These are phyloP conservation scores for Diarsia brunnea DNA, from an alignment of 2,888 invertebrate species.

Conservation along the genomic window DNA sequence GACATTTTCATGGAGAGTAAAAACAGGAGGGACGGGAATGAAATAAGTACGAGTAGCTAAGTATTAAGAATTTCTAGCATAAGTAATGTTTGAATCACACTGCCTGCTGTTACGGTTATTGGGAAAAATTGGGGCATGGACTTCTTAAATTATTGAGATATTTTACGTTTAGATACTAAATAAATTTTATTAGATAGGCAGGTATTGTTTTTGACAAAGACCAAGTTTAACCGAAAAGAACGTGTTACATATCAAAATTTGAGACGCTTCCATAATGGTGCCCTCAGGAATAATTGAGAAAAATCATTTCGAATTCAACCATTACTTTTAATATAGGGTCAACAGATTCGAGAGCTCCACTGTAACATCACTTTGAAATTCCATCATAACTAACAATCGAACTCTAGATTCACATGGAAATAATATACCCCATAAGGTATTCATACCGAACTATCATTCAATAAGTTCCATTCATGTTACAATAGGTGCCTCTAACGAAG, in stretches of 20 bases:
- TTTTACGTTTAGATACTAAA: not conserved
- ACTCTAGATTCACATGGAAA: not conserved
- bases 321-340: not conserved
- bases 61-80: slow-evolving; percentile 19
- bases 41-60: slow-evolving; percentile 23
- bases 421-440: not conserved
- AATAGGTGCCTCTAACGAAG: slow-evolving; percentile 43
- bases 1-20: not conserved
- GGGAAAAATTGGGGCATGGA: slow-evolving; percentile 3
- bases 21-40: not conserved
- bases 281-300: too few relatives aligned
- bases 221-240: too few relatives aligned
- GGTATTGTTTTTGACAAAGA: not conserved
- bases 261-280: too few relatives aligned
- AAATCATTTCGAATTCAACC: not conserved
- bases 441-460: slow-evolving; percentile 44
- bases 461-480: slow-evolving; percentile 29
- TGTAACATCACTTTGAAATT: not conserved
- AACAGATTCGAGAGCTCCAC: not conserved
- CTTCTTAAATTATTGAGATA: not conserved
- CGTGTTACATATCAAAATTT: not conserved
- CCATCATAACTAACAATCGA: not conserved
- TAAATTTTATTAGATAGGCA: not conserved
- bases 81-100: slow-evolving; percentile 13
- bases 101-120: slow-evolving; percentile 24